phyloP scores from a whole-genome alignment of 2,797 vertebrate genomes.

The Sebastes minor region DNA sequence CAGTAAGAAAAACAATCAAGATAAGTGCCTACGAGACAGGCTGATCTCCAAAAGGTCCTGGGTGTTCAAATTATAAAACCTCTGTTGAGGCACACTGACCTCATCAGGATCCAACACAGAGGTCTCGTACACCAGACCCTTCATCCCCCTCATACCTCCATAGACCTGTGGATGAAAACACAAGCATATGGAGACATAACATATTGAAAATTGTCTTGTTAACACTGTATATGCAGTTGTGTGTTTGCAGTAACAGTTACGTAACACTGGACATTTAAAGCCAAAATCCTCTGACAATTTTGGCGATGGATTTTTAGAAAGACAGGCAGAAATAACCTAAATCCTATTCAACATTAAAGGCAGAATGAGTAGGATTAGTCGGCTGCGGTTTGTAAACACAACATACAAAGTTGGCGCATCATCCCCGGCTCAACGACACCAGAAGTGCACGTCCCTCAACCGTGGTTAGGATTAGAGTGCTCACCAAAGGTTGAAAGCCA shows the following conservation, averaged over 20 bases:
- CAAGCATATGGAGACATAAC: neutral
- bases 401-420: neutral
- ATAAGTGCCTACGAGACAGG: neutral
- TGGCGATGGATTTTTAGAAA: neutral
- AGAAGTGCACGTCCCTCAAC: neutral
- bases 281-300: neutral
- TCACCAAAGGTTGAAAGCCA: neutral
- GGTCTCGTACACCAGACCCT: slow-evolving; percentile 95
- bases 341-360: neutral
- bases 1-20: slow-evolving; percentile 23
- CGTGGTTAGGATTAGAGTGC: neutral
- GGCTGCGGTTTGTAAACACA: neutral
- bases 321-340: neutral
- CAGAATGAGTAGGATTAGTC: neutral
- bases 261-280: neutral
- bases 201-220: neutral
- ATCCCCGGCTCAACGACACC: neutral
- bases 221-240: neutral
- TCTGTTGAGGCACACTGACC: slow-evolving; percentile 76
- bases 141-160: slow-evolving; percentile 98
- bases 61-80: neutral
- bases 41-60: neutral
- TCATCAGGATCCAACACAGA: slow-evolving; percentile 96
- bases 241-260: neutral
- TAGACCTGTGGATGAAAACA: slow-evolving; percentile 84